A percentile compares a stretch with the other conserved stretches of the same genome.
phyloP scores from a whole-genome alignment of 2,113 vertebrate species.

The Crocuta crocuta region DNA sequence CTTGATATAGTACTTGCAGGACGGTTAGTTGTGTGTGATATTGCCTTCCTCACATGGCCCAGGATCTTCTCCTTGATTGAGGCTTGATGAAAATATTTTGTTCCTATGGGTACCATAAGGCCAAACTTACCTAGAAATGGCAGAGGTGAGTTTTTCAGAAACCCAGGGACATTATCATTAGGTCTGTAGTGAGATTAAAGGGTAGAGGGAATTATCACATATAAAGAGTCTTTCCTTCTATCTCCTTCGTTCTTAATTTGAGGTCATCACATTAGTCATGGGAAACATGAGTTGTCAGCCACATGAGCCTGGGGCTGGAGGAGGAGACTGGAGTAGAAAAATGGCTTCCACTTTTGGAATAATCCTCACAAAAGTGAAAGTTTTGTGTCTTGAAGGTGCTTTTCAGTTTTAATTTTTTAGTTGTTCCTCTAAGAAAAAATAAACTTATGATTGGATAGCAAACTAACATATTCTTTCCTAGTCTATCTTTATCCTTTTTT shows the following conservation, averaged over 20 bases:
- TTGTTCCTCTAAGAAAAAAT: conserved; percentile 1
- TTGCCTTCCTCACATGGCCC: background rate
- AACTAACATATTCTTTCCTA: background rate
- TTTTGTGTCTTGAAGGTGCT: background rate
- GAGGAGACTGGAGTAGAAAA: background rate
- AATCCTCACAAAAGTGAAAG: background rate
- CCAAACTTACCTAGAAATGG: conserved; percentile 1
- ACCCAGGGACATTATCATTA: background rate
- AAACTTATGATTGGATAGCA: background rate
- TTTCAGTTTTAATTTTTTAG: background rate
- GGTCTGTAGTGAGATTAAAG: background rate
- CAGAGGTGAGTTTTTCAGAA: background rate
- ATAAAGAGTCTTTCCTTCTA: background rate
- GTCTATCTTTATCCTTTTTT: background rate
- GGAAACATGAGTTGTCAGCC: background rate
- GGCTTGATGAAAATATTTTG: conserved; percentile 9
- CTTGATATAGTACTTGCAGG: background rate
- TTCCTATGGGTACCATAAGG: background rate
- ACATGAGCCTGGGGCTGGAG: background rate
- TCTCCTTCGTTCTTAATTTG: background rate
- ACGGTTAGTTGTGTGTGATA: background rate
- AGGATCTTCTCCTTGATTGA: background rate
- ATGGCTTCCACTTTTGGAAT: background rate
- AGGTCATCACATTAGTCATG: background rate
- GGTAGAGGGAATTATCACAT: background rate